Evolutionary conservation across 2,888 invertebrate genomes (phyloP).

Genomic region (Pantelozetes paolii): DNA sequence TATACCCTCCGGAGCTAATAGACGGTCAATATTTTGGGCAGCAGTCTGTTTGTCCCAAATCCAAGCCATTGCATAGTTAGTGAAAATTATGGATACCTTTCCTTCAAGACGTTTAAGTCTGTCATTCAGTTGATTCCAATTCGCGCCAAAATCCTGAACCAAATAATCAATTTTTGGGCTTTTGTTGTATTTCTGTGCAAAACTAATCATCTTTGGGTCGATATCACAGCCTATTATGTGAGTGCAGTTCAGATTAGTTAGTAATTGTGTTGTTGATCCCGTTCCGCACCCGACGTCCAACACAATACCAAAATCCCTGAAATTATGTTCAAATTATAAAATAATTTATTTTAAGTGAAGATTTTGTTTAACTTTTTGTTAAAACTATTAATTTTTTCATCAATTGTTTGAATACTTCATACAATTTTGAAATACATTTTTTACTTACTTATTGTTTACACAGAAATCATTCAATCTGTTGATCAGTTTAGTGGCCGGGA

Average conservation of each 20-base stretch:
- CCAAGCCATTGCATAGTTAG: slow-evolving; percentile 41
- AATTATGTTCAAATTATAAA: background rate
- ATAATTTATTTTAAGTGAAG: too few relatives aligned
- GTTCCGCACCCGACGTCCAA: slow-evolving; percentile 41
- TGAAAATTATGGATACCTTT: slow-evolving; percentile 34
- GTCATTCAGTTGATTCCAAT: slow-evolving; percentile 36
- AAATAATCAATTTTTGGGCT: slow-evolving; percentile 27
- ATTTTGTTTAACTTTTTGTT: too few relatives aligned
- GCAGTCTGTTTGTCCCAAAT: slow-evolving; percentile 13
- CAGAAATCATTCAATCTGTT: background rate
- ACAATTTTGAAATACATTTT: too few relatives aligned
- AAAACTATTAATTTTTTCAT: too few relatives aligned
- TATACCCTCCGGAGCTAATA: slow-evolving; percentile 33
- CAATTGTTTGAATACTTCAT: too few relatives aligned
- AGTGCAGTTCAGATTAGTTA: background rate
- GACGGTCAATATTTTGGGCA: slow-evolving; percentile 22
- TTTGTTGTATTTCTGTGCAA: slow-evolving; percentile 22
- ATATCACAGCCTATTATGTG: slow-evolving; percentile 39
- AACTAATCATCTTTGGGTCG: slow-evolving; percentile 36
- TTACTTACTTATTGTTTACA: background rate
- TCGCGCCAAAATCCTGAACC: slow-evolving; percentile 33
- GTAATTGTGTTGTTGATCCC: slow-evolving; percentile 29
- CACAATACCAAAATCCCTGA: background rate
- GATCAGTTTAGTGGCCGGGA: slow-evolving; percentile 2
- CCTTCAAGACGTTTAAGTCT: slow-evolving; percentile 7